These are phyloP conservation scores for Perognathus longimembris DNA, from an alignment of 2,113 vertebrate species.

Conservation along the genomic window DNA sequence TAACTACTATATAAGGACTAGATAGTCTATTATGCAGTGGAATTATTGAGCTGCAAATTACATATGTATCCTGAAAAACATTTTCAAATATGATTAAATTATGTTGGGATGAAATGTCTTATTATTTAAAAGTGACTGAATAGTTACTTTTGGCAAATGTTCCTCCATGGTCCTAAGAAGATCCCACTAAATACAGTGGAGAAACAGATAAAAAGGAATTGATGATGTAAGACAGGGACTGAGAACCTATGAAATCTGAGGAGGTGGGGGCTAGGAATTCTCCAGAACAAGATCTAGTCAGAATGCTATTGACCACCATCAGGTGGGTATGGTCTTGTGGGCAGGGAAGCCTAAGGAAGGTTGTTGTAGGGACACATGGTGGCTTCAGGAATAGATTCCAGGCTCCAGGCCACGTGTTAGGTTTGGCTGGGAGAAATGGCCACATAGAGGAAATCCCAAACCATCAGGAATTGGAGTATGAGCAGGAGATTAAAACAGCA, in stretches of 20 bases:
- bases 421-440: not conserved
- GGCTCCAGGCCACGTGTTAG: not conserved
- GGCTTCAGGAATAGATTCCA: not conserved
- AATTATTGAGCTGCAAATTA: not conserved
- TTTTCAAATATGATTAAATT: not conserved
- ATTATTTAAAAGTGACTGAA: not conserved
- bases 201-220: not conserved
- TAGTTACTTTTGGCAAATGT: not conserved
- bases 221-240: not conserved
- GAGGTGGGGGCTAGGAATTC: not conserved
- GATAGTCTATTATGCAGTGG: not conserved
- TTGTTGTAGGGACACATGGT: not conserved
- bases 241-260: no score
- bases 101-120: not conserved
- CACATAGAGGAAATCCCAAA: not conserved
- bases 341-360: not conserved
- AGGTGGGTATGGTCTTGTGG: not conserved
- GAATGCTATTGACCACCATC: not conserved
- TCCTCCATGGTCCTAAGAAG: not conserved
- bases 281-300: not conserved
- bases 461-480: not conserved
- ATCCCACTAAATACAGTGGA: not conserved
- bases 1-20: constrained; percentile 33
- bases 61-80: not conserved
- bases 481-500: constrained; percentile 1